These are phyloP conservation scores for Orchestes rusci DNA, from an alignment of 2,888 invertebrate genomes.

Conservation along the genomic window DNA sequence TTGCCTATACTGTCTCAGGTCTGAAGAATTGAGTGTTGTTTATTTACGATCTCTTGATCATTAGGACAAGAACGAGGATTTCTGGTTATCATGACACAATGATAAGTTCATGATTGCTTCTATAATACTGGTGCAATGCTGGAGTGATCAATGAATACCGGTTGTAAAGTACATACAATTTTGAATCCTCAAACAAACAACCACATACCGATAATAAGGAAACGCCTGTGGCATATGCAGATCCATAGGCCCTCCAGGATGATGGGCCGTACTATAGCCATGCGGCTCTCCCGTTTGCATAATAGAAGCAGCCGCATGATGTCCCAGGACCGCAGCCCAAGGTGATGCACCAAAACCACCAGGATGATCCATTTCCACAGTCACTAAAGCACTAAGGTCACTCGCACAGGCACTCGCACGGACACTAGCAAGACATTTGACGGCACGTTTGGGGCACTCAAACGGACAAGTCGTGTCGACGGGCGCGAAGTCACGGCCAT, in stretches of 20 bases:
- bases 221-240: constrained; percentile 87
- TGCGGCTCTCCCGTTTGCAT: constrained; percentile 45
- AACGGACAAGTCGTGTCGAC: constrained; percentile 48
- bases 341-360: constrained; percentile 65
- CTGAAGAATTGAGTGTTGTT: too few species aligned
- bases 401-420: constrained; percentile 18
- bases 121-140: too few species aligned
- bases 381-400: constrained; percentile 32
- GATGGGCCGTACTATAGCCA: constrained; percentile 54
- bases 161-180: too few species aligned
- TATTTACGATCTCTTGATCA: too few species aligned
- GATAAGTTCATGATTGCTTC: too few species aligned
- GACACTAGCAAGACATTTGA: constrained; percentile 10
- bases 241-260: constrained; percentile 66
- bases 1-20: too few species aligned
- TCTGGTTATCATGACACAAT: too few species aligned
- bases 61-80: too few species aligned
- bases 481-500: constrained; percentile 60
- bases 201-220: constrained; percentile 85
- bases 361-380: constrained; percentile 65
- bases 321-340: constrained; percentile 67
- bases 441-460: constrained; percentile 1
- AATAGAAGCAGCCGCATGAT: constrained; percentile 50
- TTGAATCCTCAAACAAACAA: too few species aligned
- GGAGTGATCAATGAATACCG: too few species aligned